Base-by-base conservation (phyloP, 1,140 invertebrate species). In the Coboldia fuscipes region DNA sequence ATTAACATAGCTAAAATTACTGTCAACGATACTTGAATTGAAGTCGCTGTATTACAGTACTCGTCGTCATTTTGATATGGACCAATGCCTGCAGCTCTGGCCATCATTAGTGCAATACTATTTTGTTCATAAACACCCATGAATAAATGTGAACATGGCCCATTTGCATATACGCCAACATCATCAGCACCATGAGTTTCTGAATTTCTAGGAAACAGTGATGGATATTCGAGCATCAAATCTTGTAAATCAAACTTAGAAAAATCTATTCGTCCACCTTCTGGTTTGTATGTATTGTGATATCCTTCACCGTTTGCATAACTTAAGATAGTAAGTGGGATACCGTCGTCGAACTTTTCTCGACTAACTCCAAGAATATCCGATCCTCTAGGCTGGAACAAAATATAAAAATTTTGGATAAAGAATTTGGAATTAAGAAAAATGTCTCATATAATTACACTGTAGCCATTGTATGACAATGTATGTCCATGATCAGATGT, bases 271-370 rank as follows among this genome's bases (percentile, higher is more conserved):
- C 34, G 22, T 30, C 8, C 19, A 14, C 26, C 34, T 12, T 17
- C 9, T 16, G 8, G 4, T 14, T 3, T 21, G n/a, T 10, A 31
- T 19, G 4, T 18, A 4, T 24, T 41, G 30, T 42, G 48, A 38
- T 60, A 66, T 8, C 70, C 68, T 1, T 68, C 69, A 60, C 63
- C 66, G 48, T 79, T 81, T 4, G 73, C 76, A 51, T 83, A 83
- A 19, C 65, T 68, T 6, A 86, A 50, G 1, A 71, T 76, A 0
- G 71, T 65, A 45, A 74, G 80, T 0, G 72, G 70, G 19, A 72
- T 41, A 21, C 45, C 41, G 26, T 66, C 63, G 1, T 56, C 41
- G 67, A 50, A 29, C 76, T 73, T 41, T 72, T 60, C 40, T 7
- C 31, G 17, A 27, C 10, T 16, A 7, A 26, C 4, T 10, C 15